phyloP scores from a whole-genome alignment of 2,113 vertebrate genomes.

The Promerops cafer region DNA sequence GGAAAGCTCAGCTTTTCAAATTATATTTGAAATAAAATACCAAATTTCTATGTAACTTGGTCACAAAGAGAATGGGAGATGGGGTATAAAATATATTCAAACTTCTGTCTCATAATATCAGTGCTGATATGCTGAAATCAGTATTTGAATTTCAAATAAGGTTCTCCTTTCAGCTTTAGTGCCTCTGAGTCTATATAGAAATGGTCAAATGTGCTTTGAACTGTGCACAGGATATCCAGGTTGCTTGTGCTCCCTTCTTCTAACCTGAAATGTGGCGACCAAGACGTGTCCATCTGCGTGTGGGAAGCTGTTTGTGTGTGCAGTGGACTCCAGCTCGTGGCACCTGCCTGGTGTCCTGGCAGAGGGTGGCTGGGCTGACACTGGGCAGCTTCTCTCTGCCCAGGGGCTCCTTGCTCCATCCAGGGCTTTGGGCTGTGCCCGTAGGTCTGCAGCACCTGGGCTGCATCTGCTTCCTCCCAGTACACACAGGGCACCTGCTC shows the following conservation, averaged over 20 bases:
- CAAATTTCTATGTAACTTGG: neutral
- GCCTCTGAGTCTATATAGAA: neutral
- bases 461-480: neutral
- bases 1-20: neutral
- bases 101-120: neutral
- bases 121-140: neutral
- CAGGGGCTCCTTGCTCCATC: neutral
- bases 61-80: neutral
- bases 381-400: neutral
- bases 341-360: neutral
- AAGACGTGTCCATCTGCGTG: neutral
- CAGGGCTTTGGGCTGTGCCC: neutral
- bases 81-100: neutral
- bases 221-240: neutral
- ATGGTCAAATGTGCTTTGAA: neutral
- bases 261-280: neutral
- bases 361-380: neutral
- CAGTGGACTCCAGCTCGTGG: neutral
- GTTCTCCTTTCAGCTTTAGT: neutral
- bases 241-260: neutral
- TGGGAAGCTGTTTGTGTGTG: neutral
- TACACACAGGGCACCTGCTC: fast-evolving
- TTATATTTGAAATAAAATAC: neutral
- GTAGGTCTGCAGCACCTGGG: fast-evolving
- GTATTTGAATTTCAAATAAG: neutral